Evolutionary conservation across 37 sponge, comb jelly and placozoan species (phyloP), one percentile per base, ranked within the genome.

Genomic region (Aphrocallistes beatrix): DNA sequence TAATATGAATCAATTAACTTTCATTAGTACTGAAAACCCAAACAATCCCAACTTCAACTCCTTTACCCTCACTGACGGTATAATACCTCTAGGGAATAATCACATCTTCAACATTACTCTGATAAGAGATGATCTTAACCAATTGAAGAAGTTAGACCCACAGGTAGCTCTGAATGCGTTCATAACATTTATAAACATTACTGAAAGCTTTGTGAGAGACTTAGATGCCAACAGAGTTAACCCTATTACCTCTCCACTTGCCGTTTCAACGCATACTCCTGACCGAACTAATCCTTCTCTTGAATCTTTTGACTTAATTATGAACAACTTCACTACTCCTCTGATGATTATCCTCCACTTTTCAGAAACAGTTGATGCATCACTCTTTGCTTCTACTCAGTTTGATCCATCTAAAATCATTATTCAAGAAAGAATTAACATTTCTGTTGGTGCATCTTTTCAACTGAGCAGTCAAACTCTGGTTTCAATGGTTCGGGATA

Each of bases 341-440:
- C 48, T 91, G 38, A 88, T 90, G 38, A 84, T 95, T 48, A 36
- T 91, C 37, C 81, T 95, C 6, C 84, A 87, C 39, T 95, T 95
- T 87, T 95, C 93, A 51, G 96, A 95, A 50, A 75, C 96, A 25
- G 90, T 95, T 23, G 75, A 83, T 87, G 89, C 81, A 28, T 51
- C 30, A 37, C 82, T 85, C 17, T 37, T 89, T 1, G 0, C 32
- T 51, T 37, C 69, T 3, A 38, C 36, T 3, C 37, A 23, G 8
- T 36, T 85, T 48, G 30, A 25, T 23, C 49, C 85, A 0, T 86
- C 36, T 82, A 17, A 1, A 1, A 60, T 90, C 23, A 90, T 88
- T 19, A 82, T 93, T 16, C 93, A 91, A 34, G 38, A 85, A 0
- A 81, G 86, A 23, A 88, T 84, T 36, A 39, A 21, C 0, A 81